Conservation (phyloP, 2,113 vertebrate species). For the Phylloscopus trochiloides region DNA sequence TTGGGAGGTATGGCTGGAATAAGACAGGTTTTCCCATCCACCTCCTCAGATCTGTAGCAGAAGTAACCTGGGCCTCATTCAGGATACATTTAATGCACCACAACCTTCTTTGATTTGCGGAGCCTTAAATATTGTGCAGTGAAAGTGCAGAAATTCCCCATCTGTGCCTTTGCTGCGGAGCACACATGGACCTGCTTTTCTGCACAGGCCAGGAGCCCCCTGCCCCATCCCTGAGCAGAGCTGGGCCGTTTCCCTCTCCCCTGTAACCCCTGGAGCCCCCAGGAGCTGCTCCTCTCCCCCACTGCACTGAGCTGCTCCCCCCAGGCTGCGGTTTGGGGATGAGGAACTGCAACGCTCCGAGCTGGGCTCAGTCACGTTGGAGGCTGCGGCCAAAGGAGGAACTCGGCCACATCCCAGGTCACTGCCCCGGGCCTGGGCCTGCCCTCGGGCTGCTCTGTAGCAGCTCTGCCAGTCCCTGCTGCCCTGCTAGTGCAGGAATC, state of each 20-base stretch:
- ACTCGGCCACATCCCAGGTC: background rate
- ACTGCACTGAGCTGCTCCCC: background rate
- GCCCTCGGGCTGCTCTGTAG: background rate
- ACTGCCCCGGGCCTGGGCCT: background rate
- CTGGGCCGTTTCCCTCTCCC: background rate
- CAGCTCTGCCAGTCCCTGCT: background rate
- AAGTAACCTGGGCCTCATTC: background rate
- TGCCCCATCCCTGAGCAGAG: background rate
- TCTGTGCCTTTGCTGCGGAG: background rate
- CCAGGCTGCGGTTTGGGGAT: background rate
- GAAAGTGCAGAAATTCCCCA: constrained; percentile 6
- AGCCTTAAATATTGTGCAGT: background rate
- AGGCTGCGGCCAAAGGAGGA: constrained; percentile 28
- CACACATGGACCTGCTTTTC: background rate
- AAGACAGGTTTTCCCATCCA: background rate
- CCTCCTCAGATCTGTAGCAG: constrained; percentile 1
- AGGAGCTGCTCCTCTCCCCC: background rate
- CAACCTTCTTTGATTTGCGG: constrained; percentile 25
- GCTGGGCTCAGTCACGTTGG: constrained; percentile 1
- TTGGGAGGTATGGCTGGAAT: background rate
- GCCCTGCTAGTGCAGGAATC: background rate
- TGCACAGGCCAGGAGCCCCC: background rate
- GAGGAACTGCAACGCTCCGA: background rate
- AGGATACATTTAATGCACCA: background rate
- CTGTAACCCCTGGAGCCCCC: rapidly evolving